phyloP scores from a whole-genome alignment of 2,888 invertebrate genomes.

The Congeria kusceri region DNA sequence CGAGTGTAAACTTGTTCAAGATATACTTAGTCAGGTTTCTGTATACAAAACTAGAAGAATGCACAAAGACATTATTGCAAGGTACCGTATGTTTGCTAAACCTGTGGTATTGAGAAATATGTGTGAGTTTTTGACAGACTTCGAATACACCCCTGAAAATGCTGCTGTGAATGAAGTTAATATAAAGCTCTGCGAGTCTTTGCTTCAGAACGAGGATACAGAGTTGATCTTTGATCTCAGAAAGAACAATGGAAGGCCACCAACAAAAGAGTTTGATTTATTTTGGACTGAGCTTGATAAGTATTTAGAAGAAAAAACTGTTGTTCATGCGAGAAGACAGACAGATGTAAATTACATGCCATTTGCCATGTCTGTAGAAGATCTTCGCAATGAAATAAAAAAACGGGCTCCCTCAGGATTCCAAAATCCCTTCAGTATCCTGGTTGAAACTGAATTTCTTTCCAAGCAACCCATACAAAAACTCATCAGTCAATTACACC shows the following conservation, averaged over 20 bases:
- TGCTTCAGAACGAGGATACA: background rate
- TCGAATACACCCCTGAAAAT: background rate
- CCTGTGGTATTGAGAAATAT: constrained; percentile 3
- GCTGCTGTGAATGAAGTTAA: background rate
- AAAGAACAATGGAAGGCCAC: constrained; percentile 10
- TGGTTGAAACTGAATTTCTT: constrained; percentile 7
- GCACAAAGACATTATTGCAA: constrained; percentile 16
- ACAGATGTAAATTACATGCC: constrained; percentile 11
- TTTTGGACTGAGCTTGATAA: constrained; percentile 7
- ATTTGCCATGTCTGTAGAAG: constrained; percentile 21
- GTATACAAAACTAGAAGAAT: constrained; percentile 15
- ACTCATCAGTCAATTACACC: constrained; percentile 6
- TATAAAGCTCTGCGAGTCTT: background rate
- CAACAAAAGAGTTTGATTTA: background rate
- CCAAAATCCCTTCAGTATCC: constrained; percentile 1
- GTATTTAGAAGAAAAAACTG: background rate
- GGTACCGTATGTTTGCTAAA: constrained; percentile 12
- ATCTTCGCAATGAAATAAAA: constrained; percentile 2
- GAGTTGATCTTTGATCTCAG: constrained; percentile 12
- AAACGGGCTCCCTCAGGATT: background rate
- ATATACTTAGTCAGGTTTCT: background rate
- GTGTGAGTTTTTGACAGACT: background rate
- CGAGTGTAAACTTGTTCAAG: constrained; percentile 9
- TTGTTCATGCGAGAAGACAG: constrained; percentile 7
- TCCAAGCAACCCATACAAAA: constrained; percentile 16